phyloP scores from a whole-genome alignment of 2,113 vertebrate species.

The Poeciliopsis turrubarensis region DNA sequence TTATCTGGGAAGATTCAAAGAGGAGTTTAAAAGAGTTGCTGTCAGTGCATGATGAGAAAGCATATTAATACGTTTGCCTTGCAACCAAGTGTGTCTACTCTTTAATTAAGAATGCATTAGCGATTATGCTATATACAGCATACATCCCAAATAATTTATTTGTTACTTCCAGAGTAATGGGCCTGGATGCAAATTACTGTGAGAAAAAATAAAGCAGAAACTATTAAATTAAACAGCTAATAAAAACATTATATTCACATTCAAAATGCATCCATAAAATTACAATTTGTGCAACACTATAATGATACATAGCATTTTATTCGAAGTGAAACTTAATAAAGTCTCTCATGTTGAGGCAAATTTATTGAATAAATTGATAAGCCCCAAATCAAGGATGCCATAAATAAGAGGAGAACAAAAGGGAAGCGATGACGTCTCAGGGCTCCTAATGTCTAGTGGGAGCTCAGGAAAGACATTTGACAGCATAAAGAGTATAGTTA shows the following conservation, averaged over 20 bases:
- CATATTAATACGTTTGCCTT: neutral
- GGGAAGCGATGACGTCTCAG: constrained; percentile 38
- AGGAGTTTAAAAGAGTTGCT: neutral
- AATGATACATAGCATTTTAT: constrained; percentile 7
- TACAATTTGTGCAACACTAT: neutral
- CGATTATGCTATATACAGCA: neutral
- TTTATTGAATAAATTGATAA: constrained; percentile 39
- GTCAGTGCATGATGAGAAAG: neutral
- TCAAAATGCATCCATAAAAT: neutral
- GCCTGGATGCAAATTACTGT: neutral
- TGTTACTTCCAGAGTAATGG: neutral
- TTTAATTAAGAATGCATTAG: constrained; percentile 1
- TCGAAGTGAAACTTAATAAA: constrained; percentile 6
- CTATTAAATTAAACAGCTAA: neutral
- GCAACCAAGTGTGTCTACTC: neutral
- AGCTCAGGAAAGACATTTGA: constrained; percentile 68
- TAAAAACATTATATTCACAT: neutral
- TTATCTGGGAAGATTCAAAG: neutral
- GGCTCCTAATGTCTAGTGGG: constrained; percentile 47
- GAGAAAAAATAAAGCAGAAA: neutral
- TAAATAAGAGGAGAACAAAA: constrained; percentile 33
- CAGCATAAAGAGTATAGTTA: constrained; percentile 65
- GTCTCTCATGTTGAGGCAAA: constrained; percentile 5
- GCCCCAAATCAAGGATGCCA: constrained; percentile 26
- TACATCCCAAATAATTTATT: neutral